phyloP scores from a whole-genome alignment of 1,140 invertebrate genomes.

The Zaprionus capensis region DNA sequence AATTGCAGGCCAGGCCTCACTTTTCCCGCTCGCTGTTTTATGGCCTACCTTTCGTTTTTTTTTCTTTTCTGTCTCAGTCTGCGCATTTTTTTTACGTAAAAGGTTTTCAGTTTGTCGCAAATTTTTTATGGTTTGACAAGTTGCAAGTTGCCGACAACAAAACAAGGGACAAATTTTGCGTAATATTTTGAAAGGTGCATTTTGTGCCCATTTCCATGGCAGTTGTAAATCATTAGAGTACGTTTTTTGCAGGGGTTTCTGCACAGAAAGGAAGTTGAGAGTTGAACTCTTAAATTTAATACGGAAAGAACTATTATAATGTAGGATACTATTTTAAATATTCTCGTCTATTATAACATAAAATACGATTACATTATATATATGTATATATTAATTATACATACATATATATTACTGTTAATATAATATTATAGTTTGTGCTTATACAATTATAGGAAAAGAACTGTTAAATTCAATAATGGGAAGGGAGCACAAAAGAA shows the following conservation, averaged over 20 bases:
- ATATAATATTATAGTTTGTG: no score
- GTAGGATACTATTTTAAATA: no score
- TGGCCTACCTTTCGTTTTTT: conserved; percentile 58
- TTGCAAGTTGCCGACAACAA: conserved; percentile 57
- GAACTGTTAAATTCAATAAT: not conserved
- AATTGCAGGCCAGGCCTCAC: conserved; percentile 67
- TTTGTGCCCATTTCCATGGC: conserved; percentile 38
- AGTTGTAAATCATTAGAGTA: conserved; percentile 64
- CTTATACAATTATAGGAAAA: not conserved
- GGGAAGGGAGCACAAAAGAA: conserved; percentile 23
- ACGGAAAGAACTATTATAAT: no score
- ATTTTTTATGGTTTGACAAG: conserved; percentile 79
- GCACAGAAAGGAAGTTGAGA: not conserved
- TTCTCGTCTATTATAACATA: no score
- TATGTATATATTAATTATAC: no score
- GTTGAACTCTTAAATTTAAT: not conserved
- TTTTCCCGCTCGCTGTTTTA: conserved; percentile 76
- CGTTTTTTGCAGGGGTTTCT: not conserved
- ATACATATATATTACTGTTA: no score
- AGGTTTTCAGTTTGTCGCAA: conserved; percentile 60
- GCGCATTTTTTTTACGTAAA: conserved; percentile 50
- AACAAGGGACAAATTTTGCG: conserved; percentile 68
- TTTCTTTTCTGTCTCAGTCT: conserved; percentile 14
- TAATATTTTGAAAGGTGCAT: conserved; percentile 81
- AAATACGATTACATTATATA: no score